These are phyloP conservation scores for Mesocricetus auratus DNA, from an alignment of 2,113 vertebrate species.

Conservation along the genomic window DNA sequence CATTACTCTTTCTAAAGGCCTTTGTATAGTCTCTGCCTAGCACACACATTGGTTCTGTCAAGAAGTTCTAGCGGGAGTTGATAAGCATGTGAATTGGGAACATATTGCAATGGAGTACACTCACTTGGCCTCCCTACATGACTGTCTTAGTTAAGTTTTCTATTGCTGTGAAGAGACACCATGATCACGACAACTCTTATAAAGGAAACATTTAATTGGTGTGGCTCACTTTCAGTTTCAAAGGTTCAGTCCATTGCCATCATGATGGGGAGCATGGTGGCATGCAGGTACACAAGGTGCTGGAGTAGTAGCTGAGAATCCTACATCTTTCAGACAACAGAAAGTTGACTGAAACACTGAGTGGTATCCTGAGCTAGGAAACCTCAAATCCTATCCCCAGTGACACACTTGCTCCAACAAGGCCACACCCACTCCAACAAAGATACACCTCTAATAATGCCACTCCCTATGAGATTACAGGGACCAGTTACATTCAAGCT, in stretches of 20 bases:
- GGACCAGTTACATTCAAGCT: not conserved
- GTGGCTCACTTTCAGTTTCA: too few relatives aligned
- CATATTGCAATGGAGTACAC: not conserved
- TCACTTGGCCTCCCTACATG: not conserved
- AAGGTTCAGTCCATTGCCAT: too few relatives aligned
- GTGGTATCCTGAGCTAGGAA: not conserved
- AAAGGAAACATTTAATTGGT: too few relatives aligned
- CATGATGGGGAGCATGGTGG: too few relatives aligned
- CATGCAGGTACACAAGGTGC: too few relatives aligned
- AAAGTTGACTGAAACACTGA: too few relatives aligned
- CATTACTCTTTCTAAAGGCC: not conserved
- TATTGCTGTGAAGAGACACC: too few relatives aligned
- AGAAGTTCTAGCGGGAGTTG: not conserved
- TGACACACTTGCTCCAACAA: not conserved
- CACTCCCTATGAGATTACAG: not conserved
- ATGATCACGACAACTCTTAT: too few relatives aligned
- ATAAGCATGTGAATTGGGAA: not conserved
- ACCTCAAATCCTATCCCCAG: not conserved
- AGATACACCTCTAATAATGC: not conserved
- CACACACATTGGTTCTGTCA: not conserved
- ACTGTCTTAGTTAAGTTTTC: too few relatives aligned
- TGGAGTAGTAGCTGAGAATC: too few relatives aligned
- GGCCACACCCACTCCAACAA: not conserved
- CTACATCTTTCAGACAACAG: too few relatives aligned
- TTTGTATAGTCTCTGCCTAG: not conserved